Conservation (phyloP, 2,797 vertebrate species). For the Myripristis murdjan region DNA sequence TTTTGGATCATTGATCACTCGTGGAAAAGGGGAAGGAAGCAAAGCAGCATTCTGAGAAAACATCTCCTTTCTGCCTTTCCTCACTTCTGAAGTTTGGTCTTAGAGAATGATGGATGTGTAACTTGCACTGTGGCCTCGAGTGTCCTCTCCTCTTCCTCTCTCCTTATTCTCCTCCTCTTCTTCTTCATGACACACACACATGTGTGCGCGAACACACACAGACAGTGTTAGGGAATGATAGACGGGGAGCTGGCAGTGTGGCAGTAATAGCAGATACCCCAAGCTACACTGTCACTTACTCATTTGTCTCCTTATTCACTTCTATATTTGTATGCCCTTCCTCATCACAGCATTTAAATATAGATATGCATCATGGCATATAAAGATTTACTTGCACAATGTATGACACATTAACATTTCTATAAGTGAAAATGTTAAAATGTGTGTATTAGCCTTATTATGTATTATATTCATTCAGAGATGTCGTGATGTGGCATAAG, state of each 20-base stretch:
- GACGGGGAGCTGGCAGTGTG: conserved; percentile 77
- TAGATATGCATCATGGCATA: conserved; percentile 38
- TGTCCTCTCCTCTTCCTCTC: conserved; percentile 75
- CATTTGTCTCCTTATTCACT: conserved; percentile 64
- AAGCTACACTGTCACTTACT: conserved; percentile 70
- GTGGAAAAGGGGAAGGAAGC: conserved; percentile 70
- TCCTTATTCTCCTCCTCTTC: conserved; percentile 65
- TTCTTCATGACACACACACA: conserved; percentile 47
- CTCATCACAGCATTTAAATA: conserved; percentile 62
- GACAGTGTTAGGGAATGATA: conserved; percentile 79
- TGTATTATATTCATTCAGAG: neutral
- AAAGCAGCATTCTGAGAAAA: conserved; percentile 75
- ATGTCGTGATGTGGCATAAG: neutral
- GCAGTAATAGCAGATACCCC: conserved; percentile 79
- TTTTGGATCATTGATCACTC: conserved; percentile 68
- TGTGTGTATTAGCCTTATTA: neutral
- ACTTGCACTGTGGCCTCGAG: conserved; percentile 77
- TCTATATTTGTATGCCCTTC: conserved; percentile 70
- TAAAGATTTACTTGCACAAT: neutral
- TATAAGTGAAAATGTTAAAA: neutral
- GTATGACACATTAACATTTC: conserved; percentile 3
- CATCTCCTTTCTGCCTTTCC: conserved; percentile 62
- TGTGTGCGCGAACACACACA: conserved; percentile 32
- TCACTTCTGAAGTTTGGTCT: conserved; percentile 67
- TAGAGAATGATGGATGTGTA: conserved; percentile 76